Base-by-base conservation (phyloP, 2,888 invertebrate species). In the Folsomia candida region DNA sequence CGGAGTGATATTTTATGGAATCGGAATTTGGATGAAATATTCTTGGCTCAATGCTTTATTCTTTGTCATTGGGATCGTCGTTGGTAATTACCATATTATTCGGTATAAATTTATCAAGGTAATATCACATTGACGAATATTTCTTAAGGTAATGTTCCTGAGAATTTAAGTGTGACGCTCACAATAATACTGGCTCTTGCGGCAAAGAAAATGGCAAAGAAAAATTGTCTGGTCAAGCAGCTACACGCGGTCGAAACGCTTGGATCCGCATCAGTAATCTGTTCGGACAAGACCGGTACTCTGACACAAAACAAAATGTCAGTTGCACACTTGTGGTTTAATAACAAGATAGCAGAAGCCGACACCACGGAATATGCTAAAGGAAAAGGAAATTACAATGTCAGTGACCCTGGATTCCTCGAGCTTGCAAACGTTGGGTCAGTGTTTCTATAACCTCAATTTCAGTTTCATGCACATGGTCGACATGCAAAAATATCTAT, bases 271-370 rank as follows among this genome's bases (percentile, higher is more conserved):
- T n/a, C n/a, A n/a, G n/a, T n/a, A n/a, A n/a, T n/a, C n/a, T n/a
- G n/a, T n/a, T n/a, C n/a, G n/a, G n/a, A n/a, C n/a, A n/a, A n/a
- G n/a, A n/a, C n/a, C n/a, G n/a, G n/a, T n/a, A n/a, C n/a, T n/a
- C n/a, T n/a, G n/a, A n/a, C n/a, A 22, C 76, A 74, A 51, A 76
- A 76, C 29, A 76, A 76, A 64, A 73, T 74, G 73, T 70, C 25
- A 29, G 64, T 64, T 26, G 69, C 69, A 20, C 69, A 69, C 27
- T 58, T 69, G 28, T 62, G 29, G 27, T 59, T 59, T 59, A 25
- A 59, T n/a, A 3, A 6, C 18, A 25, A 62, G 58, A 69, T 63
- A 22, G 69, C 69, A 14, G 63, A 69, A n/a, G 69, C 69, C n/a
- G 69, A 69, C 47, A 65, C 69, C 24, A 27, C 22, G 22, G 37